These are phyloP conservation scores for Andrena hattorfiana DNA, from an alignment of 2,888 invertebrate species.

Conservation along the genomic window DNA sequence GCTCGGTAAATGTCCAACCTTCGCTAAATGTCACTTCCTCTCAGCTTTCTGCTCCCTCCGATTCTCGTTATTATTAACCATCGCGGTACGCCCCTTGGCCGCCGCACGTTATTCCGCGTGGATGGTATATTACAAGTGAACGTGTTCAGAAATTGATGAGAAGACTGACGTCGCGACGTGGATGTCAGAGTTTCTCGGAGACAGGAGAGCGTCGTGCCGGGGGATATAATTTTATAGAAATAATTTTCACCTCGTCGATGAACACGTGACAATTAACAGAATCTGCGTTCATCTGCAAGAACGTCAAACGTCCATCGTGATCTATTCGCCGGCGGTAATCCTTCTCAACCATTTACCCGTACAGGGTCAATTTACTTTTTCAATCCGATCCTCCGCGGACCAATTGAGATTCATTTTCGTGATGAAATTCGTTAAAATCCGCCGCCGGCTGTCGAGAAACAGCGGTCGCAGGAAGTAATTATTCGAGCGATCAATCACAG, in stretches of 20 bases:
- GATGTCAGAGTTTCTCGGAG: constrained; percentile 31
- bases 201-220: neutral
- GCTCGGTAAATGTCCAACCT: constrained; percentile 88
- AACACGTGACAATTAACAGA: neutral
- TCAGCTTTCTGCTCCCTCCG: neutral
- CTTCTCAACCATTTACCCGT: neutral
- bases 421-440: neutral
- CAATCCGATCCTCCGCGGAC: neutral
- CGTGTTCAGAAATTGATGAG: constrained; percentile 38
- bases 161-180: neutral
- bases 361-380: neutral
- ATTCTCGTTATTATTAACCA: neutral
- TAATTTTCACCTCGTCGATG: constrained; percentile 28
- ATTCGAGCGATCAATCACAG: neutral
- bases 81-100: neutral
- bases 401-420: neutral
- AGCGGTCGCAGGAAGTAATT: neutral
- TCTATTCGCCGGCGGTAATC: neutral
- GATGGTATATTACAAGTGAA: neutral
- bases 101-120: neutral
- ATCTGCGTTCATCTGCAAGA: too few relatives aligned
- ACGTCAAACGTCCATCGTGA: neutral
- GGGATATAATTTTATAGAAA: neutral
- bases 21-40: constrained; percentile 2
- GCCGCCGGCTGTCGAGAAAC: neutral